Evolutionary conservation across 2,888 invertebrate genomes (phyloP).

Genomic region (Ptilodon capucinus): DNA sequence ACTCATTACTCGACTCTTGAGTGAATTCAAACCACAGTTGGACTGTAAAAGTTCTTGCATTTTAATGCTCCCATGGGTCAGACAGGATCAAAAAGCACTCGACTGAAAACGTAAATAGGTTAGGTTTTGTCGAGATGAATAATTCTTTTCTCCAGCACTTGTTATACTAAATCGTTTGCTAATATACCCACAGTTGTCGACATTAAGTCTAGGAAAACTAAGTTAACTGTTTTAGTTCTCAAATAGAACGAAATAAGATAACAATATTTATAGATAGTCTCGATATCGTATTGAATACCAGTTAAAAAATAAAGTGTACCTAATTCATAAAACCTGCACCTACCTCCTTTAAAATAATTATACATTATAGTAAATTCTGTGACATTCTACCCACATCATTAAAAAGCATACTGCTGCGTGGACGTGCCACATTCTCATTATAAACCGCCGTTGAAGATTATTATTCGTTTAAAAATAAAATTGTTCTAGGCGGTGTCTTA

Average conservation of each 20-base stretch:
- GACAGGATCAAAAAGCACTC: neutral
- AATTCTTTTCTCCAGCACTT: neutral
- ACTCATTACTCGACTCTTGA: conserved; percentile 57
- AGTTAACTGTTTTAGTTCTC: too few relatives aligned
- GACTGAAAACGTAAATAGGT: neutral
- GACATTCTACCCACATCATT: too few relatives aligned
- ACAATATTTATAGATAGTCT: too few relatives aligned
- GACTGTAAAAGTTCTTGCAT: conserved; percentile 8
- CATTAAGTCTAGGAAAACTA: too few relatives aligned
- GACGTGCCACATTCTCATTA: neutral
- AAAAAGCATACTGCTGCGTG: neutral
- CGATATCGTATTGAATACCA: too few relatives aligned
- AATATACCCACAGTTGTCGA: too few relatives aligned
- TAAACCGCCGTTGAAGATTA: conserved; percentile 7
- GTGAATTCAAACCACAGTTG: conserved; percentile 44
- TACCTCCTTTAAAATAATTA: too few relatives aligned
- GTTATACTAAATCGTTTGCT: too few relatives aligned
- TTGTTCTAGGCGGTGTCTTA: conserved; percentile 20
- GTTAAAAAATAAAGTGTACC: too few relatives aligned
- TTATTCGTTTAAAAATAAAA: conserved; percentile 20
- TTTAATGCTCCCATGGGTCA: conserved; percentile 1
- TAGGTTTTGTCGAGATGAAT: neutral
- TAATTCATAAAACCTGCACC: too few relatives aligned
- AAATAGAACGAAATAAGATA: too few relatives aligned
- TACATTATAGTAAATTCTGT: too few relatives aligned